phyloP scores from a whole-genome alignment of 2,797 vertebrate genomes.

The Phoeniculus purpureus region DNA sequence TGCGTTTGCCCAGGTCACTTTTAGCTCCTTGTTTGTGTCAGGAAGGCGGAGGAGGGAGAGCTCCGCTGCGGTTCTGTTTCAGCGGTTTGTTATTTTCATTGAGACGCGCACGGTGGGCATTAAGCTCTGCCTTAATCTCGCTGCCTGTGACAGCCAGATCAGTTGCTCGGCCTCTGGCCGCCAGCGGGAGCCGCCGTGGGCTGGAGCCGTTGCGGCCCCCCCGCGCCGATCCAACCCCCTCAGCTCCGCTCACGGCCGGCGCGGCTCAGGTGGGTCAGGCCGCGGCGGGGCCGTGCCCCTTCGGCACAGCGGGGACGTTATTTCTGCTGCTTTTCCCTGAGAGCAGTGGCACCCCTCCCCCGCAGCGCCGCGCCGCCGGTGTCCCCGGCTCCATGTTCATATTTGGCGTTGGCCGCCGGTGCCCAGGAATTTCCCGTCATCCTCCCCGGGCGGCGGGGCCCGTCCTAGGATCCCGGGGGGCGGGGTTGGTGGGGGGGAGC shows the following conservation, averaged over 20 bases:
- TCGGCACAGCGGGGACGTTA: fast-evolving
- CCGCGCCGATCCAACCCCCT: neutral
- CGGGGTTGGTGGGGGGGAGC: neutral
- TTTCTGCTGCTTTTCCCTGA: too few species aligned
- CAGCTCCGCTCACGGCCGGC: neutral
- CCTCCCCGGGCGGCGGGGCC: constrained; percentile 73
- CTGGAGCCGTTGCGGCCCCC: neutral
- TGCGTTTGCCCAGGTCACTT: fast-evolving
- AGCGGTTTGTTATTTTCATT: fast-evolving
- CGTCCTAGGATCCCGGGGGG: constrained; percentile 34
- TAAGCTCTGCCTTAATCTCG: neutral
- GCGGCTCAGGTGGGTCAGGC: neutral
- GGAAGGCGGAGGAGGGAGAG: neutral
- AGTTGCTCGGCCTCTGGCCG: neutral
- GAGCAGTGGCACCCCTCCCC: too few species aligned
- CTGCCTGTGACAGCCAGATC: fast-evolving
- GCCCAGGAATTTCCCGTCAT: constrained; percentile 88
- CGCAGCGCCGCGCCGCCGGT: too few species aligned
- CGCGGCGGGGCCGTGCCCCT: neutral
- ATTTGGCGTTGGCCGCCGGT: constrained; percentile 83
- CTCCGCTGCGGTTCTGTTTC: neutral
- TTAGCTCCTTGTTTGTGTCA: too few species aligned
- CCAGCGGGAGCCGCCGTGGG: neutral
- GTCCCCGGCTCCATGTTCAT: constrained; percentile 79
- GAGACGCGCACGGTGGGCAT: fast-evolving